These are phyloP conservation scores for Delia radicum DNA, from an alignment of 1,140 invertebrate species.

Conservation along the genomic window DNA sequence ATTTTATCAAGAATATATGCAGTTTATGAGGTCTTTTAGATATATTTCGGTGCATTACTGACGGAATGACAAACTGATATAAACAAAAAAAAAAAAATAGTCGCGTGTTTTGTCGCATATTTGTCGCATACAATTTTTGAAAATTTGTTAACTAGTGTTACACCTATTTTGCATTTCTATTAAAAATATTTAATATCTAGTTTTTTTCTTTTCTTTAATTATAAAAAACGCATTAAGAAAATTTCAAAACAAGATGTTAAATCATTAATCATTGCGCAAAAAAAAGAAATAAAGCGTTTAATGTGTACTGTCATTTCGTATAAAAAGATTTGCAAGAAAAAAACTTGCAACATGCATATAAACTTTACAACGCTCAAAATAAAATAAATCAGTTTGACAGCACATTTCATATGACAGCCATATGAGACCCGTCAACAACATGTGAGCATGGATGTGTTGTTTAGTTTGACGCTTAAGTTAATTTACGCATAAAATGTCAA, in stretches of 20 bases:
- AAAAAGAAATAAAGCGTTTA: slow-evolving; percentile 7
- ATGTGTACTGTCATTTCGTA: slow-evolving; percentile 14
- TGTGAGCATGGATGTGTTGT: not conserved
- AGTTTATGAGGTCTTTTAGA: too few relatives aligned
- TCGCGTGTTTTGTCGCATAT: too few relatives aligned
- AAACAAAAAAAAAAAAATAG: too few relatives aligned
- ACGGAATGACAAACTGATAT: too few relatives aligned
- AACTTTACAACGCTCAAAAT: not conserved
- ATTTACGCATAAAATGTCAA: slow-evolving; percentile 23
- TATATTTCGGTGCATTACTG: too few relatives aligned
- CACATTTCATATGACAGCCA: slow-evolving; percentile 17
- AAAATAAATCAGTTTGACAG: slow-evolving; percentile 21
- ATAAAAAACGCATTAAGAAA: slow-evolving; percentile 10
- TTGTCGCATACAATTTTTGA: too few relatives aligned
- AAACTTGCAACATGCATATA: not conserved
- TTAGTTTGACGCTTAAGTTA: slow-evolving; percentile 13
- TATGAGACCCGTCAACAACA: slow-evolving; percentile 5
- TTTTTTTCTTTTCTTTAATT: not conserved
- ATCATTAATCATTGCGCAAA: slow-evolving; percentile 10
- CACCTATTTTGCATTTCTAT: too few relatives aligned
- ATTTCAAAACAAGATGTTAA: slow-evolving; percentile 18
- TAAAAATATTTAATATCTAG: too few relatives aligned
- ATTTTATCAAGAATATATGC: too few relatives aligned
- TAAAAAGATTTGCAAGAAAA: not conserved
- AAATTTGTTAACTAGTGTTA: too few relatives aligned